phyloP scores from a whole-genome alignment of 2,888 invertebrate species.

The Glaucopsyche alexis region DNA sequence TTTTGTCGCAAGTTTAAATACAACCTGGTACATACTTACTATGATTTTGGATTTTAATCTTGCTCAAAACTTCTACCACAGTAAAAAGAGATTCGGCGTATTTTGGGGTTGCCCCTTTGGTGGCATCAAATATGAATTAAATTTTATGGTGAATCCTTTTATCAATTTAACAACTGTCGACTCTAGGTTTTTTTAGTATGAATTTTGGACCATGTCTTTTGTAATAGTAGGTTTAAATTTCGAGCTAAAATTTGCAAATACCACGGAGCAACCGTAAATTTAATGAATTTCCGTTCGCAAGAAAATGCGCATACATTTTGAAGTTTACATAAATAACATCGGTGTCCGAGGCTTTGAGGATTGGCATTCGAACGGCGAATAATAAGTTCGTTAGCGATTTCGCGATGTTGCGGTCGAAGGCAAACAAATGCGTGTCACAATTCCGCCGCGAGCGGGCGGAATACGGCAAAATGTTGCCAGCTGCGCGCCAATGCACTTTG shows the following conservation, averaged over 20 bases:
- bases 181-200: too few relatives aligned
- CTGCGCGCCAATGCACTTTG: conserved; percentile 38
- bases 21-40: too few relatives aligned
- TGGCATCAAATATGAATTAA: too few relatives aligned
- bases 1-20: too few relatives aligned
- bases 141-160: too few relatives aligned
- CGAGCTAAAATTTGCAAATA: background rate
- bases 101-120: too few relatives aligned
- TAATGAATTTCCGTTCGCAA: conserved; percentile 22
- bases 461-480: conserved; percentile 43
- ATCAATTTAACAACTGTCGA: too few relatives aligned
- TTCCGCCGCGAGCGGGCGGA: conserved; percentile 48
- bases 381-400: conserved; percentile 65
- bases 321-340: conserved; percentile 41
- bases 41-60: too few relatives aligned
- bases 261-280: background rate
- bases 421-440: conserved; percentile 55
- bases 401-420: conserved; percentile 53
- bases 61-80: too few relatives aligned
- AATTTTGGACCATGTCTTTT: too few relatives aligned
- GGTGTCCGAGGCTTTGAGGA: conserved; percentile 43
- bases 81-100: too few relatives aligned
- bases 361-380: conserved; percentile 58
- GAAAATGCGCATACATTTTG: conserved; percentile 33
- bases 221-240: background rate